phyloP scores from a whole-genome alignment of 2,113 vertebrate genomes.

The Albula glossodonta region DNA sequence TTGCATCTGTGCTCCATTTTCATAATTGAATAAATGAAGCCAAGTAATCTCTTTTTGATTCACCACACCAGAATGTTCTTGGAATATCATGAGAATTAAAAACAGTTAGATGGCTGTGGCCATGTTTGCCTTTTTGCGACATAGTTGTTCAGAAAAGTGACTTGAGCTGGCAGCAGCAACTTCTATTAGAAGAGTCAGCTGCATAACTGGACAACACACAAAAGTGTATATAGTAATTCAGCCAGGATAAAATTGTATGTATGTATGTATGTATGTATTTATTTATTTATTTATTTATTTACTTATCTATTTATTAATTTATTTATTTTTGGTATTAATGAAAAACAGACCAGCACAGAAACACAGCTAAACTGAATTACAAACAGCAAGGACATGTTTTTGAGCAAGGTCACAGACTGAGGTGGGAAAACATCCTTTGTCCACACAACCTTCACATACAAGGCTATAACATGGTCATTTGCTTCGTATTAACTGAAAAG shows the following conservation, averaged over 20 bases:
- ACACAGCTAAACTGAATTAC: background rate
- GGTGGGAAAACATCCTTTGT: background rate
- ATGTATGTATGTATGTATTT: too few relatives aligned
- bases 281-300: too few relatives aligned
- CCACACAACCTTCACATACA: background rate
- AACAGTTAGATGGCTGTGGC: too few relatives aligned
- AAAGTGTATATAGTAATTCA: too few relatives aligned
- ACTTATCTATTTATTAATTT: too few relatives aligned
- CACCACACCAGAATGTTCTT: too few relatives aligned
- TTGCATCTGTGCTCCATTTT: background rate
- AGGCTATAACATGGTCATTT: background rate
- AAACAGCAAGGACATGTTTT: background rate
- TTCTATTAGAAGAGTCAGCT: too few relatives aligned
- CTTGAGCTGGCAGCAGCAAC: too few relatives aligned
- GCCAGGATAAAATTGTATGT: background rate
- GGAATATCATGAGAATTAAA: too few relatives aligned
- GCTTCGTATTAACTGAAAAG: background rate
- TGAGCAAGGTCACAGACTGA: background rate
- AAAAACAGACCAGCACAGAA: background rate
- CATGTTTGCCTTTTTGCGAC: too few relatives aligned
- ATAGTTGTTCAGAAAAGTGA: too few relatives aligned
- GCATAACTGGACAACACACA: too few relatives aligned
- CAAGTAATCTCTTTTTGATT: background rate
- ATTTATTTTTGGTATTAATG: background rate
- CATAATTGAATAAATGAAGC: constrained; percentile 4